These are phyloP conservation scores for Cordilura impudica DNA, from an alignment of 2,888 invertebrate genomes.

Conservation along the genomic window DNA sequence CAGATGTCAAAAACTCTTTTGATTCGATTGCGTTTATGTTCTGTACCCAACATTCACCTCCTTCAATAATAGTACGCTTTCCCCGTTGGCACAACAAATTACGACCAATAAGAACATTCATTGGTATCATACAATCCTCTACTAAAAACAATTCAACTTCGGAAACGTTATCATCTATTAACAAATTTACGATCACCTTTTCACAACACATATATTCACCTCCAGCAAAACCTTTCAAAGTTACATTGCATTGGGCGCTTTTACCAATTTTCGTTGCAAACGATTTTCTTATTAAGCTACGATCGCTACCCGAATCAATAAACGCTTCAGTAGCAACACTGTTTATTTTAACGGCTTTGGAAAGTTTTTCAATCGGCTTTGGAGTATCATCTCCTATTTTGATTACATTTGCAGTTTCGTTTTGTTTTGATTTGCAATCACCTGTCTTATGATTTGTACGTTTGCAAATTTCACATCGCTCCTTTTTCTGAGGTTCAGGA, in stretches of 20 bases:
- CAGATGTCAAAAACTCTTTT: background rate
- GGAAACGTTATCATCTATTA: constrained; percentile 35
- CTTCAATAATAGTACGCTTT: constrained; percentile 25
- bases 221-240: constrained; percentile 27
- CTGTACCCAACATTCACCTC: constrained; percentile 30
- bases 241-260: background rate
- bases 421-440: no score
- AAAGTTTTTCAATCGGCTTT: no score
- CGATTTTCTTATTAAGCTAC: constrained; percentile 1
- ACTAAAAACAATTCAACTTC: constrained; percentile 16
- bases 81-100: constrained; percentile 1
- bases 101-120: background rate
- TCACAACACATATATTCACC: constrained; percentile 25
- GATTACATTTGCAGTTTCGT: no score
- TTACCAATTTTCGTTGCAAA: constrained; percentile 1
- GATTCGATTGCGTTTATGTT: background rate
- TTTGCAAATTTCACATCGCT: no score
- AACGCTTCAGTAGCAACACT: no score
- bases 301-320: background rate
- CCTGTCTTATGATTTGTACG: no score
- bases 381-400: no score
- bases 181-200: constrained; percentile 26
- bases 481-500: no score
- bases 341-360: no score
- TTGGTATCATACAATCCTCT: constrained; percentile 4